Percentiles rank a stretch among this genome's conserved stretches.
Evolutionary conservation across 1,140 invertebrate genomes (phyloP).

Genomic region (Ooceraea biroi): DNA sequence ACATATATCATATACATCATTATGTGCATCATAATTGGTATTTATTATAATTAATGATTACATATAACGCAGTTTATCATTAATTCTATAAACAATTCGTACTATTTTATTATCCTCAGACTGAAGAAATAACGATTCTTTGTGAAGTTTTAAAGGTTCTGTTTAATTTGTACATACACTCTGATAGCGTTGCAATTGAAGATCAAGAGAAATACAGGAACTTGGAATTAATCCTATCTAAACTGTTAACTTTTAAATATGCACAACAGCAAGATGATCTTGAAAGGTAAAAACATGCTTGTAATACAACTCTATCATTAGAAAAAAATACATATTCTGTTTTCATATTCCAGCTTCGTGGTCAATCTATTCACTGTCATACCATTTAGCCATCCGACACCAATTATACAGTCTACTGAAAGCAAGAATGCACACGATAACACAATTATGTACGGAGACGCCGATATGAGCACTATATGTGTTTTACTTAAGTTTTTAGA

Average conservation of each 20-base stretch:
- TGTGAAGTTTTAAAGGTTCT: slow-evolving; percentile 96
- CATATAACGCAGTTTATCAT: neutral
- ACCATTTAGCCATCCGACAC: slow-evolving; percentile 76
- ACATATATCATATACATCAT: too few species aligned
- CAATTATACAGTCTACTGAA: slow-evolving; percentile 66
- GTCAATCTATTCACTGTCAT: slow-evolving; percentile 81
- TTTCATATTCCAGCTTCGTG: slow-evolving; percentile 78
- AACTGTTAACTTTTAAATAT: slow-evolving; percentile 89
- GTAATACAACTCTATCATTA: neutral
- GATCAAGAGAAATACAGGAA: slow-evolving; percentile 91
- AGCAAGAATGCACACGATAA: slow-evolving; percentile 21
- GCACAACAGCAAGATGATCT: slow-evolving; percentile 90
- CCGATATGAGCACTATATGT: slow-evolving; percentile 88
- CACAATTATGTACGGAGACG: slow-evolving; percentile 72
- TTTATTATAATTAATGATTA: neutral
- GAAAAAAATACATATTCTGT: neutral
- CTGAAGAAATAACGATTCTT: slow-evolving; percentile 89
- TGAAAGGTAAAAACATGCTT: slow-evolving; percentile 88
- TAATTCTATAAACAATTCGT: neutral
- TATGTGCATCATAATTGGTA: neutral
- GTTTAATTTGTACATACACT: slow-evolving; percentile 92
- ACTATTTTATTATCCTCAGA: slow-evolving; percentile 80
- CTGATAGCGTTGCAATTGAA: slow-evolving; percentile 87
- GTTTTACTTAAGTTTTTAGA: slow-evolving; percentile 88
- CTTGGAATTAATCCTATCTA: slow-evolving; percentile 91